Conservation (phyloP, 2,113 vertebrate genomes). For the Sakesphorus luctuosus region DNA sequence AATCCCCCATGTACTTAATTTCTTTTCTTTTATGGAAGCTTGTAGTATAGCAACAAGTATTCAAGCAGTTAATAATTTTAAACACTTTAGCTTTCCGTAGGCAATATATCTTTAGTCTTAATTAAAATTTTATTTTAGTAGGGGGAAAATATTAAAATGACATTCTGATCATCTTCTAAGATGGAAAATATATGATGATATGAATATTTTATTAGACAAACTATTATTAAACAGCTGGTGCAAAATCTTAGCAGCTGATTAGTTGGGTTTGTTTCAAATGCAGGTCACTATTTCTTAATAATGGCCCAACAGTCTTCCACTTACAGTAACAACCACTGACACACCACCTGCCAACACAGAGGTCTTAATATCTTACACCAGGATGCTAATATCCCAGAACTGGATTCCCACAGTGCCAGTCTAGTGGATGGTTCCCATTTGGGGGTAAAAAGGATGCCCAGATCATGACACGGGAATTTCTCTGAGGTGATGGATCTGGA, state of each 20-base stretch:
- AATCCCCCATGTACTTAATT: conserved; percentile 93
- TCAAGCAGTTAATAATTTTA: conserved; percentile 83
- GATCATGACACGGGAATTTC: too few species aligned
- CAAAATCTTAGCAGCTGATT: conserved; percentile 7
- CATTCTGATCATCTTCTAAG: conserved; percentile 68
- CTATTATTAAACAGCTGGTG: conserved; percentile 69
- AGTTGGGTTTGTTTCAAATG: conserved; percentile 17
- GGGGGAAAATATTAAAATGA: conserved; percentile 76
- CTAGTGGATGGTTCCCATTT: background rate
- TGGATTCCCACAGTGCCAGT: background rate
- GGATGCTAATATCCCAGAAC: background rate
- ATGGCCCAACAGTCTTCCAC: background rate
- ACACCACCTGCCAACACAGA: background rate
- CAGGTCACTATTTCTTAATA: conserved; percentile 58
- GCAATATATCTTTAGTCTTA: conserved; percentile 78
- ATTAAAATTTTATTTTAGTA: conserved; percentile 81
- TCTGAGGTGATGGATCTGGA: background rate
- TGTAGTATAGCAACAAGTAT: conserved; percentile 87
- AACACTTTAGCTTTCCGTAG: conserved; percentile 80
- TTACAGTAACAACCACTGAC: background rate
- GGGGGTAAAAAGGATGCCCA: background rate
- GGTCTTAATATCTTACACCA: background rate
- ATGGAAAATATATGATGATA: conserved; percentile 74
- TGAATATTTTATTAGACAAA: conserved; percentile 81
- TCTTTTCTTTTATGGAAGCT: conserved; percentile 82